A percentile compares a stretch with the other conserved stretches of the same genome.
Evolutionary conservation across 2,113 vertebrate species (phyloP).

Genomic region (Tetrao urogallus): DNA sequence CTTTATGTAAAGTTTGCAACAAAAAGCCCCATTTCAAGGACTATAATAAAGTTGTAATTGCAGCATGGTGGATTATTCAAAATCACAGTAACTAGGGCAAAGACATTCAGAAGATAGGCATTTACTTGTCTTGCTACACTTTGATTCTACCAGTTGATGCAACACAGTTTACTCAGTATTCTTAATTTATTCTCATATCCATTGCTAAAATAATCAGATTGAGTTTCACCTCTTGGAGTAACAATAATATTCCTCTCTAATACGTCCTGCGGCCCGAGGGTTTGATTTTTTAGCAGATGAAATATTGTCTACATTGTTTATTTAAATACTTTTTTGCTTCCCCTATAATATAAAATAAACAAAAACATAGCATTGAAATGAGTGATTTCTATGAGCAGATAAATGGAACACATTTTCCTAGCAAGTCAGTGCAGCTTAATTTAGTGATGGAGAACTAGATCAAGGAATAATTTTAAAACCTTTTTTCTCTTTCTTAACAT

Average conservation of each 20-base stretch:
- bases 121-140: neutral
- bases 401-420: conserved; percentile 47
- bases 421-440: conserved; percentile 55
- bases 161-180: neutral
- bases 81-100: neutral
- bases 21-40: neutral
- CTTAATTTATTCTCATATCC: neutral
- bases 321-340: conserved; percentile 8
- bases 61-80: neutral
- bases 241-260: neutral
- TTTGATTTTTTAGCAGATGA: conserved; percentile 35
- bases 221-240: neutral
- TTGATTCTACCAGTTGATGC: neutral
- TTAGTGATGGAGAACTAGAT: conserved; percentile 10
- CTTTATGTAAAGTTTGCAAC: neutral
- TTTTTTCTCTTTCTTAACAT: neutral
- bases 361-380: neutral
- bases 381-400: conserved; percentile 41
- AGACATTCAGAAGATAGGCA: neutral
- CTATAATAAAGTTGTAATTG: neutral
- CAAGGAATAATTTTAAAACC: neutral
- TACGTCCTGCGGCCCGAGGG: neutral
- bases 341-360: conserved; percentile 40
- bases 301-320: conserved; percentile 31
- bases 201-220: neutral